These are phyloP conservation scores for Chlamydotis undulata DNA, from an alignment of 2,113 vertebrate species.

Conservation along the genomic window DNA sequence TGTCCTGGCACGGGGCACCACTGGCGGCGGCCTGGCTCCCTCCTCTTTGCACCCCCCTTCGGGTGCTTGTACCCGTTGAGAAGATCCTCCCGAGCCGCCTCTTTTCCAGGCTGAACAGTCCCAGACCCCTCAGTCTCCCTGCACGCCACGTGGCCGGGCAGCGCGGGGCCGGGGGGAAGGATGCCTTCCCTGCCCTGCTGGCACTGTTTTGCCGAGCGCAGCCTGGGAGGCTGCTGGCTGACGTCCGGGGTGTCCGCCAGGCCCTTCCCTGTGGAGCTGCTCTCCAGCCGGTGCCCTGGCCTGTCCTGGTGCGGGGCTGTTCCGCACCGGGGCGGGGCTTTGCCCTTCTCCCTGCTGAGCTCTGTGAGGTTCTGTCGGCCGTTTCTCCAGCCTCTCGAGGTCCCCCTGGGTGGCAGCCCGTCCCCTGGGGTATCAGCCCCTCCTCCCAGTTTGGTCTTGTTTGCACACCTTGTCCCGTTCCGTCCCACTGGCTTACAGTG, in stretches of 20 bases:
- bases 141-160: no score
- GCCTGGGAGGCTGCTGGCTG: background rate
- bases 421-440: rapidly evolving
- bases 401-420: background rate
- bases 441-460: background rate
- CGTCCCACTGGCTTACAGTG: background rate
- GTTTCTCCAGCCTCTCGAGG: background rate
- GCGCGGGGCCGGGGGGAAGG: background rate
- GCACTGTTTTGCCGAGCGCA: background rate
- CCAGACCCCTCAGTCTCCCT: background rate
- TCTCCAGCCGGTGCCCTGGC: background rate
- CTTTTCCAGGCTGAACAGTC: background rate
- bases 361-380: rapidly evolving
- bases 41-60: no score
- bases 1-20: background rate
- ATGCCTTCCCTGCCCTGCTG: background rate
- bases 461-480: background rate
- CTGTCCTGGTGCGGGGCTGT: background rate
- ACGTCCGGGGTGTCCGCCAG: background rate
- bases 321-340: background rate
- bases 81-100: background rate
- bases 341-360: no score
- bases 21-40: background rate
- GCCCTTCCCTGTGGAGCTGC: background rate
- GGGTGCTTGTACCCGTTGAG: rapidly evolving